Evolutionary conservation across 2,888 invertebrate genomes (phyloP), one percentile per base, ranked within the genome.

Genomic region (Onthophagus sagittarius): DNA sequence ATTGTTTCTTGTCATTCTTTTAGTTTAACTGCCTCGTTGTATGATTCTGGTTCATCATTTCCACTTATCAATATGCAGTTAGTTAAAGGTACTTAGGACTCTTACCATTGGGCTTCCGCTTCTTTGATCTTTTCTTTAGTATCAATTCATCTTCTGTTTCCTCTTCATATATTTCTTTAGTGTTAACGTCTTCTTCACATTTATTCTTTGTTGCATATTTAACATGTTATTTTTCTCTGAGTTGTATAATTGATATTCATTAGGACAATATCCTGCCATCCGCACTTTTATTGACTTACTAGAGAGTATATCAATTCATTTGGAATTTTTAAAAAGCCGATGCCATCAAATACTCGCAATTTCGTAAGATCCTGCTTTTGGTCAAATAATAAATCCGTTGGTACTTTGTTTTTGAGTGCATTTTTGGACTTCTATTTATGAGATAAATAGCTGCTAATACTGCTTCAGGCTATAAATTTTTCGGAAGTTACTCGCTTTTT

Each of bases 261-360:
- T 4, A 63, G 13, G 63, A 63, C 9, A 7, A 62, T 13, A 62
- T 62, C 62, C 78, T 62, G 77, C 73, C 74, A 77, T 75, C 31
- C 74, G 73, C 13, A 76, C 53, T 65, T 76, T 77, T 15, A 65
- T 71, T 33, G 53, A 33, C 70, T 9, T 73, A 5, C n/a, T n/a
- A n/a, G n/a, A n/a, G 62, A 62, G 4, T 23, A 2, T 23, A 23
- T 23, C 23, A 23, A 23, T 23, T 23, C 23, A 23, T 23, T 23
- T 23, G 1, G 3, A 23, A 23, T 23, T 3, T 23, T 23, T 3
- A 23, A 23, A 23, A 23, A 23, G 3, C 23, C 23, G 3, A 23
- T 23, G 23, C 23, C 1, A 23, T 3, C 23, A 23, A 23, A 23
- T 23, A 23, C 23, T 3, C 23, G 1, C 3, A 23, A 23, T 23